phyloP scores from a whole-genome alignment of 2,113 vertebrate genomes.

The Rattus norvegicus region GRCr8 NC_086032.1:2776501-2777000 shows the following conservation, averaged over 20 bases:
- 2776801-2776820: constrained; percentile 92
- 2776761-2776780: constrained; percentile 86
- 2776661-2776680: not conserved
- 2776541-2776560: constrained; percentile 73
- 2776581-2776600: constrained; percentile 65
- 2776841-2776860: constrained; percentile 96
- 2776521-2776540: not conserved
- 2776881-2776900: constrained; percentile 84
- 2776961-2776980: not conserved
- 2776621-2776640: not conserved
- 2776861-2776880: constrained; percentile 89
- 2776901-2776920: constrained; percentile 87
- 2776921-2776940: constrained; percentile 91
- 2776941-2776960: not conserved
- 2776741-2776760: constrained; percentile 52
- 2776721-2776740: not conserved
- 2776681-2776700: not conserved
- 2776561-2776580: constrained; percentile 78
- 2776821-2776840: constrained; percentile 94
- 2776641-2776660: not conserved
- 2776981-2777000: constrained; percentile 20
- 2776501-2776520: constrained; percentile 68
- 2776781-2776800: constrained; percentile 88
- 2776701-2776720: not conserved
- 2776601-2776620: constrained; percentile 24